These are phyloP conservation scores for Plestiodon gilberti DNA, from an alignment of 2,113 vertebrate genomes.

Conservation along the genomic window DNA sequence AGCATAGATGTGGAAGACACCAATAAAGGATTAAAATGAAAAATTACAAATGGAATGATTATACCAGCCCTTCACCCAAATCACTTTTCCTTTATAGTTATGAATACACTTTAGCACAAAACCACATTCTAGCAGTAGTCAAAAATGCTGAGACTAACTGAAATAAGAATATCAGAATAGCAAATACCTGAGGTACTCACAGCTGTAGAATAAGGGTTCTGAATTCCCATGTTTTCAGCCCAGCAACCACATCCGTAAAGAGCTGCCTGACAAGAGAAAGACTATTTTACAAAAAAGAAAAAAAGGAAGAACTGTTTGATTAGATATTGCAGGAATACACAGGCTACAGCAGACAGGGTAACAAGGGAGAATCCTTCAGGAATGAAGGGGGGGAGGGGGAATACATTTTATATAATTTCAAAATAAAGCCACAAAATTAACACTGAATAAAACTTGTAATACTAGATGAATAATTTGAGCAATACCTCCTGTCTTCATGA, in stretches of 20 bases:
- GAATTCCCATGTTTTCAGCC: constrained; percentile 94
- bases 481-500: neutral
- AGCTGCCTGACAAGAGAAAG: constrained; percentile 85
- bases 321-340: neutral
- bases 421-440: neutral
- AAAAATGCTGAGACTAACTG: constrained; percentile 32
- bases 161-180: constrained; percentile 76
- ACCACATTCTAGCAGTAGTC: neutral
- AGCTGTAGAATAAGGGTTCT: constrained; percentile 95
- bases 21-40: neutral
- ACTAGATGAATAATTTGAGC: neutral
- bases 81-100: neutral
- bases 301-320: neutral
- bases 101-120: neutral
- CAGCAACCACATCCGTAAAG: constrained; percentile 99
- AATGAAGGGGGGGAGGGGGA: neutral
- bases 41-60: too few species aligned
- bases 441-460: neutral
- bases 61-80: too few species aligned
- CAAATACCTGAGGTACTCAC: constrained; percentile 99
- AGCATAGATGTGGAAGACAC: too few species aligned
- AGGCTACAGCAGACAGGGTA: neutral
- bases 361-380: neutral
- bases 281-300: constrained; percentile 9
- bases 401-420: neutral